Evolutionary conservation across 2,113 vertebrate genomes (phyloP).

Genomic region (Passer domesticus): DNA sequence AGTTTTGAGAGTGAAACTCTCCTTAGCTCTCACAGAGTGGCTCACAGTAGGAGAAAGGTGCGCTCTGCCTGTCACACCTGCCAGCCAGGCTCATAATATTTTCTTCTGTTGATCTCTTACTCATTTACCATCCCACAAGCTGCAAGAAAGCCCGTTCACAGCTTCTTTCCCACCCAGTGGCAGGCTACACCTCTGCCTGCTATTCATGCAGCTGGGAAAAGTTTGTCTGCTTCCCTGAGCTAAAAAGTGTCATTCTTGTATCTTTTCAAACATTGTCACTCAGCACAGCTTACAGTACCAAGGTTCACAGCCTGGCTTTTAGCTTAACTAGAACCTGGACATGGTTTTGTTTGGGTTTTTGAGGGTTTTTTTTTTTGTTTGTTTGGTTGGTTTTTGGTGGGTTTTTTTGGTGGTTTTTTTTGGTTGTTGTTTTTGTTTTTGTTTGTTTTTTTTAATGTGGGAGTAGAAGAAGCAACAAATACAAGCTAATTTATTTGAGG

Average conservation of each 20-base stretch:
- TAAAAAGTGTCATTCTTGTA: not conserved
- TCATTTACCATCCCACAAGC: not conserved
- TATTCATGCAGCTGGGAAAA: not conserved
- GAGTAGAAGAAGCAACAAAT: not conserved
- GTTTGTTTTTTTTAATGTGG: not conserved
- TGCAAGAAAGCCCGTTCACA: not conserved
- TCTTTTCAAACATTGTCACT: not conserved
- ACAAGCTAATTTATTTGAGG: not conserved
- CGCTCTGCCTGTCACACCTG: not conserved
- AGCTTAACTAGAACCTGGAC: not conserved
- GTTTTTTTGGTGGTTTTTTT: too few relatives aligned
- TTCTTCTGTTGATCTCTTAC: not conserved
- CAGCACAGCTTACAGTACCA: not conserved
- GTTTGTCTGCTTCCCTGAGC: not conserved
- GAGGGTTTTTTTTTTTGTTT: too few relatives aligned
- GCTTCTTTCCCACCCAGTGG: not conserved
- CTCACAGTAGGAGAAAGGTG: not conserved
- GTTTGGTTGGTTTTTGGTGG: too few relatives aligned
- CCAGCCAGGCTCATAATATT: not conserved
- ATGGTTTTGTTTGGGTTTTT: not conserved
- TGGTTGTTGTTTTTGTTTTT: too few relatives aligned
- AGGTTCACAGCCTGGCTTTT: not conserved
- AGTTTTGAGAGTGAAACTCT: not conserved
- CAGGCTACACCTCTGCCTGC: not conserved
- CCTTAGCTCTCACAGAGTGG: not conserved